Evolutionary conservation across 2,797 vertebrate genomes (phyloP).

Genomic region (Anomalospiza imberbis): DNA sequence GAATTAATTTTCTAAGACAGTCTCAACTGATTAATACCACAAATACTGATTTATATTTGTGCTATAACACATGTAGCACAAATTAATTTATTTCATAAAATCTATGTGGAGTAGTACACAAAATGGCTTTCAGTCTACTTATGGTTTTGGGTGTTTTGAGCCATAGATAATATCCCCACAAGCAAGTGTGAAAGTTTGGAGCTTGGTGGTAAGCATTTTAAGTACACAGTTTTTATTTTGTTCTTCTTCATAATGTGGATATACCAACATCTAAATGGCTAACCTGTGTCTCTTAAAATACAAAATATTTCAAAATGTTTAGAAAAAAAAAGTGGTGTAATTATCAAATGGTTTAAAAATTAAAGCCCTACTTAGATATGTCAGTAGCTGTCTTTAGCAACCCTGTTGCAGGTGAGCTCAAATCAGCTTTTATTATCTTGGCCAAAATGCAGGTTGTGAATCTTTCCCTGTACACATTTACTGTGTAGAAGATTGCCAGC

Average conservation of each 20-base stretch:
- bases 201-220: neutral
- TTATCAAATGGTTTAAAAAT: neutral
- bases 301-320: neutral
- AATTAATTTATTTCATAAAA: neutral
- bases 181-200: neutral
- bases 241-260: neutral
- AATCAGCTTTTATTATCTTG: neutral
- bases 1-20: neutral
- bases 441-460: neutral
- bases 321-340: neutral
- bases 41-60: neutral
- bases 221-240: neutral
- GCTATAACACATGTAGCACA: neutral
- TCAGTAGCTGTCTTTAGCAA: neutral
- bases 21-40: neutral
- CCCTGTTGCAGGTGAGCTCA: neutral
- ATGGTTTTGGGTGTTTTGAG: neutral
- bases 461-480: neutral
- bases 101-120: neutral
- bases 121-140: neutral
- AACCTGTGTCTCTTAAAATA: neutral
- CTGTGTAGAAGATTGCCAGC: neutral
- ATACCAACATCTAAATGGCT: neutral
- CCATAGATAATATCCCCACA: neutral
- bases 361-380: neutral